Evolutionary conservation across 1,140 invertebrate species (phyloP), one percentile per base, ranked within the genome.

Genomic region (Bombus superbus): DNA sequence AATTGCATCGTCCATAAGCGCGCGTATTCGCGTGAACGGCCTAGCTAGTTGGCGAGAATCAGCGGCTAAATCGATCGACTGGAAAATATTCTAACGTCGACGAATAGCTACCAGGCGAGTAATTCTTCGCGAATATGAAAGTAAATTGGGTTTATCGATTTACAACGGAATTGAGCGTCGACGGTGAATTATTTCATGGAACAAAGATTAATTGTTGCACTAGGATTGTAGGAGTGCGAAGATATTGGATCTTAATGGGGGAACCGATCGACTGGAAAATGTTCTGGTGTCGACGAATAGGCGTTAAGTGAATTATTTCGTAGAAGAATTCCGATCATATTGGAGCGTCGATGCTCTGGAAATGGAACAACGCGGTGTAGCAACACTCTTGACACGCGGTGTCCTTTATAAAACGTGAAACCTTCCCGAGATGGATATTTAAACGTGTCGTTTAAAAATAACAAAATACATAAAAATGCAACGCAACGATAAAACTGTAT

Each of bases 1-100:
- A 83, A 83, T 76, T 68, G 73, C 73, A 13, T 42, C 81, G 35
- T 83, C 73, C 68, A 53, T 68, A 57, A 68, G 74, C 73, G 38
- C 28, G 53, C 38, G 57, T 44, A 57, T 66, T 22, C 71, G 25
- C 69, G 57, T 32, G 42, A 86, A 86, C 35, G 38, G 53, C 4
- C 79, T n/a, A 40, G 40, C 15, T 44, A 32, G 22, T n/a, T 5
- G 25, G 35, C 62, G 32, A 28, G 44, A 32, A 69, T 22, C 13
- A 6, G 11, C 3, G 13, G 22, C 8, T 28, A 8, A 79, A 68
- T 38, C 66, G 66, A 72, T 72, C 64, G 25, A 25, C 28, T 28
- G 66, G 32, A 71, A 80, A 71, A 71, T 80, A 40, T 28, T 53
- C 40, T 75, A 40, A 69, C 1, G 18, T 32, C n/a, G 66, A 35